Base-by-base conservation (phyloP, 2,888 invertebrate genomes). In the Limnephilus auricula region DNA sequence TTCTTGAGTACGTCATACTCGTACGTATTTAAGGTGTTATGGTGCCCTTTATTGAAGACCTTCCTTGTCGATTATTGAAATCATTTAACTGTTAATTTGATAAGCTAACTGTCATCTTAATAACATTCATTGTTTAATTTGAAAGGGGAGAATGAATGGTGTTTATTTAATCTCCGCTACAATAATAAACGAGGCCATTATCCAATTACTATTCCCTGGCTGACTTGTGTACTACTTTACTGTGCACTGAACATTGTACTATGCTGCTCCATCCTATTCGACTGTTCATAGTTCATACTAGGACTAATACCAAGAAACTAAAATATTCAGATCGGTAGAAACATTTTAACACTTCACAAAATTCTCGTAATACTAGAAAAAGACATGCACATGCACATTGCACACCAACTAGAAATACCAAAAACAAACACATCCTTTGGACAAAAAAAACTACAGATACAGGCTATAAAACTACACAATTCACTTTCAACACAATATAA, bases 91-190 rank as follows among this genome's bases (percentile, higher is more conserved):
- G 85, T 85, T 85, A 85, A 85, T 85, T 45, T 45, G 85, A 30
- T 85, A 85, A 37, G 85, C 40, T n/a, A 85, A 40, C 85, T 85
- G 40, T 40, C 85, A 40, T 85, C 40, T 85, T 45, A 45, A 82
- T 34, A 82, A 82, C 13, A 5, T 82, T 82, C 34, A 82, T 82
- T 82, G 82, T 87, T 65, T 45, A 87, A 87, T 87, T 87, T 65
- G 32, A 87, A 78, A 89, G 65, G 79, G 79, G 89, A 37, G 25
- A 78, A 79, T 37, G 34, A 30, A 89, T 79, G 40, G 65, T 78
- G 89, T 89, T 89, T 79, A 79, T 79, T 89, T 89, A 89, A 79
- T 89, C 89, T 79, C 13, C 37, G 89, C 45, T n/a, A 79, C 78
- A 79, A 79, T 89, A 89, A 89, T 79, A 89, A 89, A 37, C 30